These are phyloP conservation scores for Theonella swinhoei DNA, from an alignment of 37 sponge, comb jelly and placozoan species.

Conservation along the genomic window DNA sequence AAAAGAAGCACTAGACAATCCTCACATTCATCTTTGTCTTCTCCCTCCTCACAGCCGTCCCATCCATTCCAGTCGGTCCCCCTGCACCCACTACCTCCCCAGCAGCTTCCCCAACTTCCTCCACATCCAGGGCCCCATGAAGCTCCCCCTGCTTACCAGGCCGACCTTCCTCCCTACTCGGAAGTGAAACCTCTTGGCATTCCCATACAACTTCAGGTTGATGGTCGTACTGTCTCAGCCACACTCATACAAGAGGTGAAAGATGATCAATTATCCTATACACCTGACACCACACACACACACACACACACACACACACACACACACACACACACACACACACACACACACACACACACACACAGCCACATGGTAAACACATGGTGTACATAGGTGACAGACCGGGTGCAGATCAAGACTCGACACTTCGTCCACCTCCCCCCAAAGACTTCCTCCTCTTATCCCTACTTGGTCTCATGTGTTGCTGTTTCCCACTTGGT, in stretches of 20 bases:
- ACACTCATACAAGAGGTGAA: conserved; percentile 49
- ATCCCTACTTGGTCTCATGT: conserved; percentile 27
- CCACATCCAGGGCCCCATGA: no score
- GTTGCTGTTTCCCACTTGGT: conserved; percentile 52
- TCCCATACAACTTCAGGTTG: conserved; percentile 32
- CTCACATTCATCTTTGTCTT: no score
- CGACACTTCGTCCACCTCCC: neutral
- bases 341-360: no score
- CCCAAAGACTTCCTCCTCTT: conserved; percentile 40
- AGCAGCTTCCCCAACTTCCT: no score
- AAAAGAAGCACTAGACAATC: neutral
- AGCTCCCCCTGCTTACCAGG: neutral
- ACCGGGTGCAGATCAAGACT: neutral
- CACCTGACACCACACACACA: no score
- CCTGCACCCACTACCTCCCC: neutral
- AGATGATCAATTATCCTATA: no score
- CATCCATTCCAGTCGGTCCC: neutral
- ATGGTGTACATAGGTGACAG: conserved; percentile 46
- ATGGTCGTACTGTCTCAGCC: conserved; percentile 30
- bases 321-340: no score
- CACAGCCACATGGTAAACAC: conserved; percentile 51
- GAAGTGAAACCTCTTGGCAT: neutral
- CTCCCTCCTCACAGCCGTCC: no score
- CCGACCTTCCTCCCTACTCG: neutral
- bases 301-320: no score